Conservation (phyloP, 2,113 vertebrate genomes). For the Eira barbara region DNA sequence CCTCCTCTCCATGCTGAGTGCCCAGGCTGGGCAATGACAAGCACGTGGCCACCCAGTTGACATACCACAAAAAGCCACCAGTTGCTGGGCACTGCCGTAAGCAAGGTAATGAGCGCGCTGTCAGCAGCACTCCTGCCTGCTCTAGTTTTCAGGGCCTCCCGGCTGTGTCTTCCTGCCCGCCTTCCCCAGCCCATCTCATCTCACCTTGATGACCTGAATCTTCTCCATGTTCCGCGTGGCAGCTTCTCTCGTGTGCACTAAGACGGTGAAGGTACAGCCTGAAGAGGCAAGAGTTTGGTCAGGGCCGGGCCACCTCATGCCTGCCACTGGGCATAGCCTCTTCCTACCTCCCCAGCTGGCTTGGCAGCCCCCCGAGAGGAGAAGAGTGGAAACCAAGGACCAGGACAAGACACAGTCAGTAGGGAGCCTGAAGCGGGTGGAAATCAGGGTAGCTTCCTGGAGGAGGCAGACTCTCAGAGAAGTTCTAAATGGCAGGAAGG, state of each 20-base stretch:
- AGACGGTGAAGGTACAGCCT: conserved; percentile 96
- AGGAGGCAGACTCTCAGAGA: not conserved
- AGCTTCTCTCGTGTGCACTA: conserved; percentile 97
- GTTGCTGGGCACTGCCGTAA: not conserved
- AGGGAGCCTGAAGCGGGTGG: not conserved
- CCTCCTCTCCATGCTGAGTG: not conserved
- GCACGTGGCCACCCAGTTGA: not conserved
- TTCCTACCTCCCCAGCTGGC: not conserved
- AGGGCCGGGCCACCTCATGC: not conserved
- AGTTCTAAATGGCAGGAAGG: not conserved
- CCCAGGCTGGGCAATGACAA: not conserved
- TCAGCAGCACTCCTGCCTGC: rapidly evolving
- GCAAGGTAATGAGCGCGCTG: rapidly evolving
- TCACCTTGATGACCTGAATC: conserved; percentile 98
- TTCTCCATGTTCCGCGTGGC: conserved; percentile 99
- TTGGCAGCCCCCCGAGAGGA: not conserved
- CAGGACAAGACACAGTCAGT: not conserved
- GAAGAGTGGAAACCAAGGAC: not conserved
- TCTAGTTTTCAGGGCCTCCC: not conserved
- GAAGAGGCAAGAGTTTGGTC: not conserved
- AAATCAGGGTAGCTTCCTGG: not conserved
- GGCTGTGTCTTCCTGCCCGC: not conserved
- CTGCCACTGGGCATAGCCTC: not conserved
- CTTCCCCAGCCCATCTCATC: not conserved
- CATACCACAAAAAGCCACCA: not conserved